Evolutionary conservation across 2,113 vertebrate genomes (phyloP).

Genomic region (Perca fluviatilis): DNA sequence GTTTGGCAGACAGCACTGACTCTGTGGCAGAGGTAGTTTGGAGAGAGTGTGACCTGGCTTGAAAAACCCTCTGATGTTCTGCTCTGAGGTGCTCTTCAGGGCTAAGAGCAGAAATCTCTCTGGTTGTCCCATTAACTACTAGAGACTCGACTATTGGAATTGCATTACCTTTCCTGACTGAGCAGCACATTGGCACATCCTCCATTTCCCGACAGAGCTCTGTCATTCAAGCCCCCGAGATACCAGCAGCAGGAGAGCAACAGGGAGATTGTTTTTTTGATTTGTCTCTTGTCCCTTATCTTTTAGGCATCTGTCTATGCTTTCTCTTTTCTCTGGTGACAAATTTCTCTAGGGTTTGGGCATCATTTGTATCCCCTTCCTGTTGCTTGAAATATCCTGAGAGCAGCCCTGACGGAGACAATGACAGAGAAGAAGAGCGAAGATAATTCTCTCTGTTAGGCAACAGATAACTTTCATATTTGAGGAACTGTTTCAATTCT

Average conservation of each 20-base stretch:
- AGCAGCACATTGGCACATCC: conserved; percentile 25
- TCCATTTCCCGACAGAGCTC: conserved; percentile 60
- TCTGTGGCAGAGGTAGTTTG: conserved; percentile 46
- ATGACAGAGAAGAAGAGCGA: conserved; percentile 22
- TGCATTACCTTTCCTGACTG: conserved; percentile 52
- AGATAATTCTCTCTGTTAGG: conserved; percentile 32
- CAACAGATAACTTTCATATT: conserved; percentile 26
- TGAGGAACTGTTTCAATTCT: conserved; percentile 1
- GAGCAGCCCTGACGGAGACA: conserved; percentile 22
- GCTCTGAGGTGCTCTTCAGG: conserved; percentile 55
- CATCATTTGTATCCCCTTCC: conserved; percentile 43
- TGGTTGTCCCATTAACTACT: conserved; percentile 58
- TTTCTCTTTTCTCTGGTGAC: conserved; percentile 43
- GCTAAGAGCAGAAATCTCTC: conserved; percentile 54
- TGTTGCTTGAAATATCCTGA: conserved; percentile 37
- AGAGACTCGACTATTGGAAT: conserved; percentile 60
- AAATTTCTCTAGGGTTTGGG: conserved; percentile 51
- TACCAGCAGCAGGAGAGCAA: conserved; percentile 32
- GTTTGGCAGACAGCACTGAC: conserved; percentile 55
- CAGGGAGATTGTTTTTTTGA: conserved; percentile 52
- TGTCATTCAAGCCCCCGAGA: conserved; percentile 43
- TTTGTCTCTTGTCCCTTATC: conserved; percentile 53
- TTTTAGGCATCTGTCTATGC: conserved; percentile 41
- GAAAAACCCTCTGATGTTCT: conserved; percentile 55
- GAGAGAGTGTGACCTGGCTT: conserved; percentile 59